Conservation (phyloP, 2,113 vertebrate species). For the Naja naja region DNA sequence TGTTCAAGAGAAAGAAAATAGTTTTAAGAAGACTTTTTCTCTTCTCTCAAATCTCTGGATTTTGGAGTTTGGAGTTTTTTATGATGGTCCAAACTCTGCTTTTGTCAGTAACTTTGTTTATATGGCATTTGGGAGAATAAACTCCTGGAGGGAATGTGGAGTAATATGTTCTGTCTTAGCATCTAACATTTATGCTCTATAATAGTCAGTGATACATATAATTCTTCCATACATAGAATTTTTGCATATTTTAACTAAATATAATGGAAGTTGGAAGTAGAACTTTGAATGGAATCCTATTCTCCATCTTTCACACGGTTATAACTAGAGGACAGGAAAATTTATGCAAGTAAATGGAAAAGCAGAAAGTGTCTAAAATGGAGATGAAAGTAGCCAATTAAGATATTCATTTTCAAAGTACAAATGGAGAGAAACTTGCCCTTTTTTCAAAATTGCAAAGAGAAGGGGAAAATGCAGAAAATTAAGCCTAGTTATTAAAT, state of each 20-base stretch:
- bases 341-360: neutral
- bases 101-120: neutral
- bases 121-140: neutral
- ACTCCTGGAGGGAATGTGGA: neutral
- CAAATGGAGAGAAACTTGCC: slow-evolving; percentile 18
- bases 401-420: neutral
- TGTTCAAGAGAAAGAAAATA: neutral
- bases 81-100: neutral
- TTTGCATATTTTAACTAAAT: neutral
- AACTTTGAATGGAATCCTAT: too few species aligned
- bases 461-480: neutral
- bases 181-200: neutral
- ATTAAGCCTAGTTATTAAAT: slow-evolving; percentile 20
- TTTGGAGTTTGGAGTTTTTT: neutral
- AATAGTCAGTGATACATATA: neutral
- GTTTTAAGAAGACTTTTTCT: neutral
- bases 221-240: neutral
- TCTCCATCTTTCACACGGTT: neutral
- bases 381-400: neutral
- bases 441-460: slow-evolving; percentile 15
- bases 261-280: neutral
- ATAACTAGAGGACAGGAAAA: neutral
- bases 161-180: neutral
- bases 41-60: neutral
- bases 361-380: neutral